Base-by-base conservation (phyloP, 1,140 invertebrate species). In the Orussus abietinus region DNA sequence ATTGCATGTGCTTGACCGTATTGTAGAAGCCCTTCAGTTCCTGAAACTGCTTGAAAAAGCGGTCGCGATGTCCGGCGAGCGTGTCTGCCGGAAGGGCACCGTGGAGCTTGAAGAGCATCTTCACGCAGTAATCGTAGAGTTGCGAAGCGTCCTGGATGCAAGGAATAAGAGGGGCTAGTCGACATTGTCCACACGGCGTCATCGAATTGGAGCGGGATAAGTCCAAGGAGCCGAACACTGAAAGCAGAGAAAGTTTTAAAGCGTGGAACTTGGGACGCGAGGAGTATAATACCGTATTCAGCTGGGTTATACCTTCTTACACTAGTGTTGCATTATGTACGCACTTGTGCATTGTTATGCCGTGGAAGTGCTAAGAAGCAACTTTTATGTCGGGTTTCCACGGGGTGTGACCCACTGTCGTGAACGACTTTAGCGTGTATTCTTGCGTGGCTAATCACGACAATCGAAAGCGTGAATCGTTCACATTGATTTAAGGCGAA, bases 61-160 rank as follows among this genome's bases (percentile, higher is more conserved):
- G 77, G 54, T 94, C 85, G 40, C 96, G 76, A 68, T 99, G 96
- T 4, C 95, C 96, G 28, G 79, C 69, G 10, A 99, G 74, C 9
- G 90, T 88, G 70, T 98, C 95, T 10, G 91, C 81, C 2, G 94
- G 90, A 42, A 98, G 74, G 50, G 85, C 82, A 51, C 85, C 84
- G 72, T 99, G 96, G 10, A 99, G 78, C 59, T 90, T 90, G 72
- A 99, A 99, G 47, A 99, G 78, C 37, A 98, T 84, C 69, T 96
- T 93, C 6, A 98, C 96, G 50, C 87, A 87, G 62, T 90, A 94
- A 76, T 99, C 96, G 66, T 99, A 99, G 0, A 99, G 75, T 49
- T 91, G 88, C 51, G 91, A 92, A 0, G 96, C 93, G 71, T 99
- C 96, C 74, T 96, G 90, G 50, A 98, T 97, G 62, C 95, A 95